A percentile compares a stretch with the other conserved stretches of the same genome.
Conservation (phyloP, 2,113 vertebrate genomes). For the Sigmodon hispidus region DNA sequence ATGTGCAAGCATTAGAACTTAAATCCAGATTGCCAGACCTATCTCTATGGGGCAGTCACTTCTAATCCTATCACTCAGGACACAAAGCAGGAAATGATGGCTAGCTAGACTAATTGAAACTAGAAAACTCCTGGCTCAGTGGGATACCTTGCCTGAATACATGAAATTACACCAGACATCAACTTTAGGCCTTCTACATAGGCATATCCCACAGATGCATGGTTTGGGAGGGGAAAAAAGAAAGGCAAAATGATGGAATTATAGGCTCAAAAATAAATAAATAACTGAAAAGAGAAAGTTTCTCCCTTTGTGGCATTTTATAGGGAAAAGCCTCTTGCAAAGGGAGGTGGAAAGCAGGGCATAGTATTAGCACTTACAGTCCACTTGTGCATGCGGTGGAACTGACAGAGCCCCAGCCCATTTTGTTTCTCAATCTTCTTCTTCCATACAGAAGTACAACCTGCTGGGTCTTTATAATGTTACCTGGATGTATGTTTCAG, state of each 20-base stretch:
- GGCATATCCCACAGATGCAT: too few relatives aligned
- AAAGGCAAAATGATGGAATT: not conserved
- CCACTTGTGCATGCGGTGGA: not conserved
- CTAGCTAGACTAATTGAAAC: not conserved
- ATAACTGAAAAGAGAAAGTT: not conserved
- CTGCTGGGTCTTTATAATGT: not conserved
- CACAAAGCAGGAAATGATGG: not conserved
- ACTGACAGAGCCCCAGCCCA: not conserved
- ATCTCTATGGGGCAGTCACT: not conserved
- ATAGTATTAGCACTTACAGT: too few relatives aligned
- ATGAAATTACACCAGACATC: not conserved
- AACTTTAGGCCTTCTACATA: not conserved
- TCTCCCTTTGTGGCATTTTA: not conserved
- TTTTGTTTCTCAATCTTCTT: not conserved
- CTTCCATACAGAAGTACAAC: not conserved
- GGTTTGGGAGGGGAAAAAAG: not conserved
- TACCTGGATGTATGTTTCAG: too few relatives aligned
- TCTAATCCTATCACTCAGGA: not conserved
- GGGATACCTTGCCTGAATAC: not conserved
- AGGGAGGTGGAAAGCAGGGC: not conserved
- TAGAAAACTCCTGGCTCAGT: too few relatives aligned
- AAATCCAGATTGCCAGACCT: not conserved
- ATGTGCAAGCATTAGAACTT: not conserved
- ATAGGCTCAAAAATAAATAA: not conserved
- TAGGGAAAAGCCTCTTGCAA: not conserved